Base-by-base conservation (phyloP, 2,797 vertebrate species). In the Hypotaenidia okinawae region DNA sequence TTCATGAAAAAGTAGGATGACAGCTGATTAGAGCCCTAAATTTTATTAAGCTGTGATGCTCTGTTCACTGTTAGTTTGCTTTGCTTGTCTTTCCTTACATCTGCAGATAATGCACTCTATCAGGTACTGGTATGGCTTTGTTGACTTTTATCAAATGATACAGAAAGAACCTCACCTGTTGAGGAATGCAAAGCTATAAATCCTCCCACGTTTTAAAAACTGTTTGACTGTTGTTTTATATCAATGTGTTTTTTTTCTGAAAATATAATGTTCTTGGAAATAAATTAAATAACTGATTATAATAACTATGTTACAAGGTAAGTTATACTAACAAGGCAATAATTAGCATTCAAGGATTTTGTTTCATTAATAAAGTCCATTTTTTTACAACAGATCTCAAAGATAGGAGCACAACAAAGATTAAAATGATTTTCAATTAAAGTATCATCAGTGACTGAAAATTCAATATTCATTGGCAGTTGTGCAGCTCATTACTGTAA, bases 241-340 rank as follows among this genome's bases (percentile, higher is more conserved):
- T 13, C 28, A 19, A 7, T 41, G 16, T 32, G 2, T 6, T 0
- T 1, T 55, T 57, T 33, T 47, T 81, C n/a, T 62, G 22, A 47
- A 62, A 92, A 54, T 33, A 8, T 24, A 24, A n/a, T 58, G 66
- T 88, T 51, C 32, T 90, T 85, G 68, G 45, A 72, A 91, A 78
- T 8, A 62, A 81, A 73, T 85, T 2, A 78, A 88, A 49, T 43
- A 28, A 13, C 52, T 77, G 37, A 39, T 57, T 83, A n/a, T 32
- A 66, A 12, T 43, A 77, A 52, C 43, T 77, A 6, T 12, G 30
- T 72, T 57, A 51, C 27, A 55, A 69, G 27, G 13, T 47, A 70
- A 41, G 12, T 72, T 59, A 25, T 67, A 66, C 25, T 70, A 67
- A 45, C 12, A 62, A 58, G 59, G 43, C 28, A 76, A 11, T 43